Conservation (phyloP, 2,797 vertebrate genomes). For the Benthosema pterotum region DNA sequence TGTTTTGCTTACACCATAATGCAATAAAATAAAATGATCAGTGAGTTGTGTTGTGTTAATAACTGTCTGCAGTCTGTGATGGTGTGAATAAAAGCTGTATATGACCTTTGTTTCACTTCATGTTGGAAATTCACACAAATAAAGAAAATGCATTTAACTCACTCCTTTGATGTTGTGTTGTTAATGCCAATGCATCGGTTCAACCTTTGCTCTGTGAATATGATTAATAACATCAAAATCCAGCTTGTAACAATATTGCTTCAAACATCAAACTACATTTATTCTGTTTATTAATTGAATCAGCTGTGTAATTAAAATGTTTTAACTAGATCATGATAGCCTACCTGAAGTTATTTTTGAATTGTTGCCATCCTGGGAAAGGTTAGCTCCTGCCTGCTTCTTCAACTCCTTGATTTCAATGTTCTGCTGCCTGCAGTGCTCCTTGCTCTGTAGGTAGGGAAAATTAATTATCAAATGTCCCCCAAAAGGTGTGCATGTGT, state of each 20-base stretch:
- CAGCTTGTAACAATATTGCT: background rate
- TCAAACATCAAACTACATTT: background rate
- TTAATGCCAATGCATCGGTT: conserved; percentile 12
- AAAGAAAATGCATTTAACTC: conserved; percentile 41
- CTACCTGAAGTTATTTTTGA: conserved; percentile 12
- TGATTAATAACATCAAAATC: background rate
- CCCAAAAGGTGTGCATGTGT: too few species aligned
- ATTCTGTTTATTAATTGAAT: too few species aligned
- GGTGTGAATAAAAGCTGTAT: background rate
- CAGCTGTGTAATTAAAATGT: too few species aligned
- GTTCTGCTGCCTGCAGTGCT: conserved; percentile 20
- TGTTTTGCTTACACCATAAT: conserved; percentile 42
- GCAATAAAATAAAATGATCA: background rate
- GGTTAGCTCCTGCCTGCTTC: background rate
- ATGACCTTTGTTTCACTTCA: background rate
- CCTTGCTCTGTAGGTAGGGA: conserved; percentile 35
- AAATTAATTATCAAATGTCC: background rate
- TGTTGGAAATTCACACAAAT: background rate
- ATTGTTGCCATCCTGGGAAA: conserved; percentile 16
- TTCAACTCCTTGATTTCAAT: conserved; percentile 12
- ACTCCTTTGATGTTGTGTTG: conserved; percentile 35
- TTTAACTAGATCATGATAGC: background rate
- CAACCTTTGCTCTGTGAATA: conserved; percentile 40
- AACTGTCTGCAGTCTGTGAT: background rate
- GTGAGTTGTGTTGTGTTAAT: background rate